Base-by-base conservation (phyloP, 1,140 invertebrate genomes). In the Berghia stephanieae region DNA sequence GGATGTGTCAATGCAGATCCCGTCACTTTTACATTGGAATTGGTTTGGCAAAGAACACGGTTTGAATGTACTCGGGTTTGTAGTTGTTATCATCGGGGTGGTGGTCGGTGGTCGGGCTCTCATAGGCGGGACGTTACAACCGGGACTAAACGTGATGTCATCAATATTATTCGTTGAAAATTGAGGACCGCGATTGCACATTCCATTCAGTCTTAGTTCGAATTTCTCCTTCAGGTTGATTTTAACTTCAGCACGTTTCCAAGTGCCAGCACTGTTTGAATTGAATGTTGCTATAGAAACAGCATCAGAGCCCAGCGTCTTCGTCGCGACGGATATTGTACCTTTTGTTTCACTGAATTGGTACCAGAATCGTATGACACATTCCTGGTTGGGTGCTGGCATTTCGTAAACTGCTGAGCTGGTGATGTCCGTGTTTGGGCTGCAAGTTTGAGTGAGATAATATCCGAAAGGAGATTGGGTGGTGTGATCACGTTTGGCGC, bases 321-420 rank as follows among this genome's bases (percentile, higher is more conserved):
- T n/a, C n/a, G n/a, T n/a, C n/a, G n/a, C n/a, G n/a, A n/a, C n/a
- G n/a, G n/a, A n/a, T n/a, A n/a, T n/a, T n/a, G n/a, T n/a, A n/a
- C n/a, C n/a, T n/a, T n/a, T n/a, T n/a, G n/a, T n/a, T n/a, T n/a
- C n/a, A n/a, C n/a, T n/a, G n/a, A n/a, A n/a, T n/a, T 94, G 93
- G 82, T 90, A 93, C 91, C 92, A 95, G 84, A 95, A 94, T n/a
- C 6, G 3, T 4, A 66, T 34, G 27, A 44, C 73, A 66, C 73
- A 75, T n/a, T 60, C n/a, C n/a, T 36, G 10, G 18, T 42, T 66
- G 4, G 73, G 55, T 27, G 44, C 31, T 42, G 73, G 73, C 55
- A 75, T n/a, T 8, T 3, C 21, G 42, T 66, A 75, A n/a, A n/a
- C n/a, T n/a, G n/a, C n/a, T n/a, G n/a, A n/a, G n/a, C n/a, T n/a